phyloP scores from a whole-genome alignment of 1,140 invertebrate species.

The Rhynchophorus ferrugineus region DNA sequence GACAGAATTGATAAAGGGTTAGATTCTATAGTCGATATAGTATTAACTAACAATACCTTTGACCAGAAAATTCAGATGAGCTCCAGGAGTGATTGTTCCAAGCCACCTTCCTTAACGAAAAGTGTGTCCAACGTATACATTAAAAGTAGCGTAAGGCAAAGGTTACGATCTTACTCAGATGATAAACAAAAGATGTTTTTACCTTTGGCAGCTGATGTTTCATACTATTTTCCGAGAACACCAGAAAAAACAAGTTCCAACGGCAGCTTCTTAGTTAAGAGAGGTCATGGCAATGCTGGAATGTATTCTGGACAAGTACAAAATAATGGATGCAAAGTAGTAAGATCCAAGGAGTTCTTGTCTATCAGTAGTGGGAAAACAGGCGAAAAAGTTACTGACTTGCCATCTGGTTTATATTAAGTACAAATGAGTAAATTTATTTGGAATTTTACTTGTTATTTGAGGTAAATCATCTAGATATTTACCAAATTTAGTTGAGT shows the following conservation, averaged over 20 bases:
- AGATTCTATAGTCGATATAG: conserved; percentile 63
- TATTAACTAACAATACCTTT: conserved; percentile 48
- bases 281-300: conserved; percentile 51
- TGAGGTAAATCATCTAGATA: no score
- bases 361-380: conserved; percentile 32
- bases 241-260: conserved; percentile 35
- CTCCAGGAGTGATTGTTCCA: conserved; percentile 37
- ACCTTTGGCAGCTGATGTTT: conserved; percentile 26
- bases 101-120: conserved; percentile 18
- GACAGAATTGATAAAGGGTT: conserved; percentile 69
- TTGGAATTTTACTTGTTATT: no score
- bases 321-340: conserved; percentile 42
- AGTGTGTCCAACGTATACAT: conserved; percentile 30
- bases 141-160: conserved; percentile 17
- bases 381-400: conserved; percentile 57
- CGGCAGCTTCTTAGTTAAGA: conserved; percentile 50
- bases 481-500: no score
- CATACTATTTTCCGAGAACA: conserved; percentile 37
- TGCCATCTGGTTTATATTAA: conserved; percentile 65
- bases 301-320: conserved; percentile 51
- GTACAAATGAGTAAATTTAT: no score
- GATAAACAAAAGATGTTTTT: conserved; percentile 40
- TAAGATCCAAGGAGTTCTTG: conserved; percentile 42
- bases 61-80: conserved; percentile 27
- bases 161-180: conserved; percentile 24